Base-by-base conservation (phyloP, 1,140 invertebrate genomes). In the Metopolophium dirhodum region DNA sequence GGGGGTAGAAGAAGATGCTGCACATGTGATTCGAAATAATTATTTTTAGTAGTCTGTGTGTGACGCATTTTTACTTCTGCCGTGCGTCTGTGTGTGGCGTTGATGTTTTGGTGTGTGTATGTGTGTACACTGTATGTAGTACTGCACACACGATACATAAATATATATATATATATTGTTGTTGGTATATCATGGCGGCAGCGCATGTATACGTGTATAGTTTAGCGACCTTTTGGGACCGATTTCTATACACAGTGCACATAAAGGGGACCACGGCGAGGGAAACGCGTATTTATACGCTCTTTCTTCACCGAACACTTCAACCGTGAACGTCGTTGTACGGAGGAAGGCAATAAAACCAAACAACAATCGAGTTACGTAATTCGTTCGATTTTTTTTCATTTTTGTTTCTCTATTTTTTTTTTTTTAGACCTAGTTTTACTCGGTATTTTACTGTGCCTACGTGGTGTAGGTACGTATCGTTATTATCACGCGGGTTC, bases 291-390 rank as follows among this genome's bases (percentile, higher is more conserved):
- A 89, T 89, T 57, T 57, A 41, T 57, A 57, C 88, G 88, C 51
- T 57, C 49, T 89, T 89, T 89, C 88, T 89, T 89, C 88, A 37
- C 88, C 23, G 88, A 89, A 89, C 87, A 35, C 87, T 89, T 89
- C 87, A 54, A 54, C 87, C 87, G 87, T 89, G 49, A 89, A 87
- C 86, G 86, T 49, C 18, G 86, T 87, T 85, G 45, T 87, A 87
- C 47, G 45, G 45, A 54, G 45, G 45, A 54, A 89, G 47, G 49
- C 51, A 87, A n/a, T 49, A 89, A 89, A 89, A 89, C 87, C 87
- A n/a, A 87, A 87, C 86, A 87, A 89, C 87, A 89, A 89, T 89
- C 88, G 88, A 37, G 57, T 89, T 89, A 89, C 88, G 88, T 41
- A 57, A 89, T 89, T 54, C n/a, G 51, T 89, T 89, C n/a, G 88